Base-by-base conservation (phyloP, 2,113 vertebrate genomes). In the Heliornis fulica region DNA sequence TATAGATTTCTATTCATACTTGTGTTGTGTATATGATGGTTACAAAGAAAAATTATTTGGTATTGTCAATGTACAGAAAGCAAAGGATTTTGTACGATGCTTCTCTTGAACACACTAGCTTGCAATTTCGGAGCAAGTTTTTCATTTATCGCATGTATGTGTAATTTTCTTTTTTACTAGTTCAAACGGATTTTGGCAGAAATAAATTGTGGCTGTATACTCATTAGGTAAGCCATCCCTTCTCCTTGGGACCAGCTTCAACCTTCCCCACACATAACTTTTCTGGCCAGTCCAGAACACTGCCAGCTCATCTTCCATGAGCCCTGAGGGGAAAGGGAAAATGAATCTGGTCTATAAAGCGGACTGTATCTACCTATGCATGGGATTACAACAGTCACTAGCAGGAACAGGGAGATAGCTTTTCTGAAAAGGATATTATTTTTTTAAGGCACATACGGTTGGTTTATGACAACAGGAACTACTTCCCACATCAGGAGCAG, bases 21-120 rank as follows among this genome's bases (percentile, higher is more conserved):
- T 97, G 92, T 98, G 94, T 97, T 98, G 92, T 98, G 97, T 98
- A 98, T 98, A 98, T 98, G 97, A 96, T 76, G 98, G 96, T 97
- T 91, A 82, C 96, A 95, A 96, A 90, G 85, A 88, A 93, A 96
- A 96, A 85, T 34, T 94, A 95, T 96, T 95, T 95, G 86, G 90
- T 95, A 97, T 95, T 97, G 89, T 97, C 82, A 87, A 96, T 97
- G 94, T 98, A 97, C 94, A 97, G 97, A 91, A 91, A 96, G 96
- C 83, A 96, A 97, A 97, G 91, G 76, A 82, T 97, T 98, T 97
- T 97, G 78, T 98, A 96, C 45, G 22, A 92, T 61, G 96, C 96
- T 81, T 90, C 87, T 95, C 84, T 93, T 77, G 53, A 89, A 59
- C 83, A 84, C 34, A 70, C 1, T 9, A 69, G 41, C 95, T 94